These are phyloP conservation scores for Myrmecophaga tridactyla DNA, from an alignment of 2,113 vertebrate genomes.

Conservation along the genomic window DNA sequence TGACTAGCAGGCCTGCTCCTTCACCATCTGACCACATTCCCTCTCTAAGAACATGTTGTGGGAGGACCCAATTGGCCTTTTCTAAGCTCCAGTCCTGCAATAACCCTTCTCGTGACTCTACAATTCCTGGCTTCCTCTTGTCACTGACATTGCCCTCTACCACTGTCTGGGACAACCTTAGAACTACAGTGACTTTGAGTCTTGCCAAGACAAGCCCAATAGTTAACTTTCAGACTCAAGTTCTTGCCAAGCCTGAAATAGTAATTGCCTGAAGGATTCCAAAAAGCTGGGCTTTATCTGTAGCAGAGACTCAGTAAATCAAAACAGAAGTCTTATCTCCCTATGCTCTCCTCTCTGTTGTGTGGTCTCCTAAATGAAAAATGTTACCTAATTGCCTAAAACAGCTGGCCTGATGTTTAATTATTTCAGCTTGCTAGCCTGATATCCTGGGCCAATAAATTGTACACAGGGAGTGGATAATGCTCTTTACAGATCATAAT, in stretches of 20 bases:
- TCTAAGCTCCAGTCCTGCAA: constrained; percentile 40
- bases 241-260: constrained; percentile 75
- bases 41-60: constrained; percentile 75
- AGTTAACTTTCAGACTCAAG: constrained; percentile 66
- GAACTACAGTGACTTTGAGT: constrained; percentile 69
- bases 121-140: constrained; percentile 53
- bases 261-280: constrained; percentile 75
- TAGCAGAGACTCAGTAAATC: constrained; percentile 72
- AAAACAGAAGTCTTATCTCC: constrained; percentile 72
- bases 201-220: constrained; percentile 74
- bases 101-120: constrained; percentile 15
- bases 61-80: constrained; percentile 54
- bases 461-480: constrained; percentile 66
- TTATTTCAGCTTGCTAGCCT: constrained; percentile 78
- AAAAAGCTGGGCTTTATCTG: constrained; percentile 78
- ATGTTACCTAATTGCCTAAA: constrained; percentile 79
- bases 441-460: constrained; percentile 73
- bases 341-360: constrained; percentile 66
- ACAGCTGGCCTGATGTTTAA: constrained; percentile 80
- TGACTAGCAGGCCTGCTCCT: constrained; percentile 11
- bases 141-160: constrained; percentile 35
- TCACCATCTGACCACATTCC: constrained; percentile 64
- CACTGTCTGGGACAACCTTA: constrained; percentile 56
- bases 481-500: constrained; percentile 60
- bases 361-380: constrained; percentile 78